These are phyloP conservation scores for Drosophila kurseongensis DNA, from an alignment of 1,140 invertebrate species.

Conservation along the genomic window DNA sequence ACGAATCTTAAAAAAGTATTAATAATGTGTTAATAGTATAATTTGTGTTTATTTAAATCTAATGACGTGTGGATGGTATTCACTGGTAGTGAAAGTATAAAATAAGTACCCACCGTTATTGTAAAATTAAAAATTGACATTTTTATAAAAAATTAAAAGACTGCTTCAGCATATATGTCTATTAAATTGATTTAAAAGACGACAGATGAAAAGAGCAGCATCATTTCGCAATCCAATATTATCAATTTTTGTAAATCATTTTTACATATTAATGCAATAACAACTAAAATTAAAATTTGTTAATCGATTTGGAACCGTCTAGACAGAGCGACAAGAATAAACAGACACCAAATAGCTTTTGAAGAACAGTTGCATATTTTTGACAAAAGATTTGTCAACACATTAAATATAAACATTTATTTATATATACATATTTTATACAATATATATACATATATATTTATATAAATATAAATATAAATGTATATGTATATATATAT, in stretches of 20 bases:
- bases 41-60: too few relatives aligned
- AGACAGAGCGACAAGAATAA: conserved; percentile 48
- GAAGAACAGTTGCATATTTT: conserved; percentile 28
- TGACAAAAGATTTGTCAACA: conserved; percentile 47
- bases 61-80: background rate
- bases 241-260: background rate
- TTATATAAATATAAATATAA: conserved; percentile 1
- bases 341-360: conserved; percentile 48
- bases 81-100: background rate
- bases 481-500: conserved; percentile 5
- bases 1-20: too few relatives aligned
- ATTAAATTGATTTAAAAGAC: background rate
- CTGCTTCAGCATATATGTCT: background rate
- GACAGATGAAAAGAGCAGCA: background rate
- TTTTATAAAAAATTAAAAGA: background rate
- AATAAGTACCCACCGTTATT: conserved; percentile 24
- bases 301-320: conserved; percentile 32
- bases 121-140: conserved; percentile 58
- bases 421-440: conserved; percentile 22
- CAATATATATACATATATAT: conserved; percentile 11
- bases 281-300: background rate
- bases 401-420: conserved; percentile 38
- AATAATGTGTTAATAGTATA: background rate
- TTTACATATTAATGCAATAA: background rate
- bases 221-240: background rate